Evolutionary conservation across 2,113 vertebrate species (phyloP).

Genomic region (Mus pahari): DNA sequence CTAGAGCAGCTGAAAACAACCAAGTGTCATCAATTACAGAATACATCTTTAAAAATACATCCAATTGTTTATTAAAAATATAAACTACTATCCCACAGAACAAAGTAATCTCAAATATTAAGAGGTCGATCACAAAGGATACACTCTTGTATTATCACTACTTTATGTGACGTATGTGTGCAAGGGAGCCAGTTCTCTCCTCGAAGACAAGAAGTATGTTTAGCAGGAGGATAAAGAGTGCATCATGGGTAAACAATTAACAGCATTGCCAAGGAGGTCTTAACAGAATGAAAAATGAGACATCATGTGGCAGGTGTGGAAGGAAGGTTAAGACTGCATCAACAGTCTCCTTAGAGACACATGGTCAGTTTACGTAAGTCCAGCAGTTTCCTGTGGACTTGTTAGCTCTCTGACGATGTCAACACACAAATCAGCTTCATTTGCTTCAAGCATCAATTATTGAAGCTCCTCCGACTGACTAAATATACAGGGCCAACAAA

Average conservation of each 20-base stretch:
- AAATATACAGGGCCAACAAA: conserved; percentile 80
- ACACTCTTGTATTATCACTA: not conserved
- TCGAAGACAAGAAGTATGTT: not conserved
- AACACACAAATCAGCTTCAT: conserved; percentile 67
- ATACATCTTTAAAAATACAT: not conserved
- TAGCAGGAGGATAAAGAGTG: not conserved
- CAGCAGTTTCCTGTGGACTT: conserved; percentile 70
- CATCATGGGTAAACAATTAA: conserved; percentile 67
- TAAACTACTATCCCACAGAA: not conserved
- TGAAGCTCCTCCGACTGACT: conserved; percentile 80
- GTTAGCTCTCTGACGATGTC: conserved; percentile 58
- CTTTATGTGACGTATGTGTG: not conserved
- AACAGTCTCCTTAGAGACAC: conserved; percentile 81
- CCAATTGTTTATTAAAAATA: not conserved
- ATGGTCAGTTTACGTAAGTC: conserved; percentile 62
- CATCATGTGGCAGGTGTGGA: not conserved
- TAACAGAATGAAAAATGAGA: conserved; percentile 59
- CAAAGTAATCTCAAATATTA: not conserved
- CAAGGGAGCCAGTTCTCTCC: not conserved
- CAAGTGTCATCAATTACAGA: not conserved
- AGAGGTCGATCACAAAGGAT: not conserved
- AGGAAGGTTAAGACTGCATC: conserved; percentile 57
- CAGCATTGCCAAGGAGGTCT: conserved; percentile 68
- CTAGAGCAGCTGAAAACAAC: not conserved
- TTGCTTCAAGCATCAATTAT: conserved; percentile 83